phyloP scores from a whole-genome alignment of 2,888 invertebrate species.

The Ectemnius continuus region DNA sequence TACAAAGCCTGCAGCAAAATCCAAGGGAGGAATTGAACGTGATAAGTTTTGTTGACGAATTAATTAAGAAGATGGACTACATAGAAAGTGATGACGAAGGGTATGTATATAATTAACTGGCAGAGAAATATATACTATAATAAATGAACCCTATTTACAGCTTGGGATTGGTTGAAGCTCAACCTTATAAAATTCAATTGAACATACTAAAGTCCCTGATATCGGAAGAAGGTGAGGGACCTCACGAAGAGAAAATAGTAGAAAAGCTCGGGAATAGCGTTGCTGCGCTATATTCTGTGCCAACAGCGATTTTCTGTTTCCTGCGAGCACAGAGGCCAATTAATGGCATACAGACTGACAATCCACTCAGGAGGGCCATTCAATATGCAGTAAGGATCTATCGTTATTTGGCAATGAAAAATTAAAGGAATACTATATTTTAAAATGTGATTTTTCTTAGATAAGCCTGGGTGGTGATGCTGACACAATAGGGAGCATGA shows the following conservation, averaged over 20 bases:
- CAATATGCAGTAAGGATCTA: conserved; percentile 80
- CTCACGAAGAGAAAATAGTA: conserved; percentile 79
- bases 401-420: background rate
- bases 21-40: conserved; percentile 78
- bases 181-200: conserved; percentile 81
- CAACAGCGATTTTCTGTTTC: conserved; percentile 86
- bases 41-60: conserved; percentile 78
- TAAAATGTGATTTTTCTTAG: conserved; percentile 52
- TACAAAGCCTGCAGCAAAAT: conserved; percentile 79
- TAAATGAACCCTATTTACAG: conserved; percentile 50
- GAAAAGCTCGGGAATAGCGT: conserved; percentile 81
- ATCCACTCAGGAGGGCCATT: conserved; percentile 82
- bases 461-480: conserved; percentile 88
- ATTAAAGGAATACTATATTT: conserved; percentile 1
- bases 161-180: conserved; percentile 73
- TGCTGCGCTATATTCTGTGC: conserved; percentile 84
- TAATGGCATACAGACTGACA: conserved; percentile 79
- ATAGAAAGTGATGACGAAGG: conserved; percentile 79
- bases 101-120: conserved; percentile 56
- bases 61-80: conserved; percentile 80
- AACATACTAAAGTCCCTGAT: conserved; percentile 79
- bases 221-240: conserved; percentile 74
- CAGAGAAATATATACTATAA: background rate
- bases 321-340: conserved; percentile 80
- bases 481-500: conserved; percentile 88